Evolutionary conservation across 2,113 vertebrate genomes (phyloP).

Genomic region (Sylvilagus bachmani): DNA sequence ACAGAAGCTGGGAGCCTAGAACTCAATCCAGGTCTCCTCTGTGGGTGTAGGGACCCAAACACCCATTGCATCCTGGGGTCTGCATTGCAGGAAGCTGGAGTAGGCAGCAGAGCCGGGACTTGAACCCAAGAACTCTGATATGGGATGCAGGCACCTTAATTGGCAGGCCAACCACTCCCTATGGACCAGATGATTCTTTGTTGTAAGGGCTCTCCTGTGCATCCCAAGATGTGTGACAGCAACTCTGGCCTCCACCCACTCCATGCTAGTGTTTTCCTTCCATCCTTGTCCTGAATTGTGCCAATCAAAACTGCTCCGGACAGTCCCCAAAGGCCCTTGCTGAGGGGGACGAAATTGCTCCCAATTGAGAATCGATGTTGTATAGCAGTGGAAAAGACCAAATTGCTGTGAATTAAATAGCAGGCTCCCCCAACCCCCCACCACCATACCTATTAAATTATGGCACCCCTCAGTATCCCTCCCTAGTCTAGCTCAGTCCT

Average conservation of each 20-base stretch:
- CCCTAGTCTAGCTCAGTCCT: background rate
- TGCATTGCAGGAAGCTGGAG: no score
- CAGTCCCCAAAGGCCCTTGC: background rate
- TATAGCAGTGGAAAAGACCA: background rate
- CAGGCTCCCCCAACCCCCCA: background rate
- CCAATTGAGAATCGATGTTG: background rate
- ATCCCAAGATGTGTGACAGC: background rate
- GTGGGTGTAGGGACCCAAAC: no score
- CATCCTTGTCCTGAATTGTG: background rate
- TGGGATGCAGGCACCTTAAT: no score
- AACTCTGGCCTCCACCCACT: background rate
- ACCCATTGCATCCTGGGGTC: no score
- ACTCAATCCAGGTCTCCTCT: no score
- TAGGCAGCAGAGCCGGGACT: no score
- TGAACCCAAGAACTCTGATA: no score
- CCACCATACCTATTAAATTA: background rate
- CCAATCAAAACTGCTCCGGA: constrained; percentile 6
- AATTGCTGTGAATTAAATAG: background rate
- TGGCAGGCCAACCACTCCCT: no score
- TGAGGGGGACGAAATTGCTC: background rate
- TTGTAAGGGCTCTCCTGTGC: background rate
- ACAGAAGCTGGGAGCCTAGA: no score
- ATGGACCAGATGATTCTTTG: background rate
- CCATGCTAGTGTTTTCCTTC: background rate
- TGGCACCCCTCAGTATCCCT: background rate